Evolutionary conservation across 1,140 invertebrate genomes (phyloP), one percentile per base, ranked within the genome.

Genomic region (Thaumatotibia leucotreta): DNA sequence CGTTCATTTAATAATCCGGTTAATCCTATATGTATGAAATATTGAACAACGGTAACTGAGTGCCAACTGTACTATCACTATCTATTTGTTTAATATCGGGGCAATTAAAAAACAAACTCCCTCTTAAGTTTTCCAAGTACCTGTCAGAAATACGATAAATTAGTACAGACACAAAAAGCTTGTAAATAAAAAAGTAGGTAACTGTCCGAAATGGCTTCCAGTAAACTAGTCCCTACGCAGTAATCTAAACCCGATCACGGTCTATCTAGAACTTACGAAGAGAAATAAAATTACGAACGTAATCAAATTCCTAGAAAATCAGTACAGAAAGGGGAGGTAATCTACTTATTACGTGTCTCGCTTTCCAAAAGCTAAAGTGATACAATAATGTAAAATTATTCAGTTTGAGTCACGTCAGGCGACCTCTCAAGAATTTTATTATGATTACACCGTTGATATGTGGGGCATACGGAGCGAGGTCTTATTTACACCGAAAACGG

Each of bases 321-420:
- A 31, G 23, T n/a, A 27, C 27, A 58, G 52, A 58, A 58, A 58
- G 52, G 52, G 24, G 29, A 29, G 24, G 23, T 52, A 52, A 52
- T 27, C 50, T 52, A 24, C 27, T 58, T 58, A 58, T 58, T 58
- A 58, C 52, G 24, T 31, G 52, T 31, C 52, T 58, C 27, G 52
- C 52, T 29, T 58, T 58, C 23, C 52, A 31, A 58, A 29, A 4
- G n/a, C 24, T 27, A 58, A 14, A 58, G 52, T 58, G 24, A 58
- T 58, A 58, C 52, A 31, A 58, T 58, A 58, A 58, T 58, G 27
- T 20, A 31, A 31, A 58, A 58, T 58, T 58, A 58, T 58, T 58
- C 52, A 27, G 52, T 58, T 14, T 31, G 11, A 29, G 14, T 58
- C 27, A 58, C 52, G 14, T 58, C 52, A 31, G 27, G 24, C 24